Evolutionary conservation across 2,113 vertebrate species (phyloP), one percentile per base, ranked within the genome.

Genomic region (Syngnathoides biaculeatus): DNA sequence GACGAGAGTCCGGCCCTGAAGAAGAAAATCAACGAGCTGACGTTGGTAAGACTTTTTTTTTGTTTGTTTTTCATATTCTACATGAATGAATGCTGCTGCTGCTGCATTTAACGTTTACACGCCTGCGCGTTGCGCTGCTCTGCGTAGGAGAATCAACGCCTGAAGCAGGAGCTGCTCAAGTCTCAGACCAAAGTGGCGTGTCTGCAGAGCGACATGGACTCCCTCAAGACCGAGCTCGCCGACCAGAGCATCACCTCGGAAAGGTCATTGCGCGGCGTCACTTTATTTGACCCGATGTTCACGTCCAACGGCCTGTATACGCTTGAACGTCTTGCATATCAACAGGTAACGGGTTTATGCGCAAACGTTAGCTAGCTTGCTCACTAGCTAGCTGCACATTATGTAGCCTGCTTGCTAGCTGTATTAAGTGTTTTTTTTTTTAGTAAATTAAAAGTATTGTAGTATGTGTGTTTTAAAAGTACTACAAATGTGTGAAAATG

Each of bases 121-220:
- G 11, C 15, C 13, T 1, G 13, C 19, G 26, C 55, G 19, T 30
- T n/a, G n/a, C n/a, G 6, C 30, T 22, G 20, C 20, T 62, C 13
- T 24, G 12, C 71, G 60, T 69, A 98, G 97, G 96, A 99, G 81
- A 98, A 96, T 85, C 96, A 98, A 87, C 92, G 90, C 87, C 87
- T 98, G 68, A 98, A 93, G 79, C 96, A 96, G 89, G 95, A 98
- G 30, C 92, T 99, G 77, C 70, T 98, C 88, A 95, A 93, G 88
- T 94, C 95, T 15, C 95, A 97, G 73, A 99, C 95, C 71, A 96
- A 89, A 80, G 92, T 97, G 48, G 94, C 95, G 26, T 94, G 95
- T 80, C 87, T 99, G 50, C 95, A 93, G 80, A 98, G 95, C 78
- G 96, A 99, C 75, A 89, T 98, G 81, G 96, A 97, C 88, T 84